Evolutionary conservation across 2,888 invertebrate genomes (phyloP).

Genomic region (Stramonita haemastoma): DNA sequence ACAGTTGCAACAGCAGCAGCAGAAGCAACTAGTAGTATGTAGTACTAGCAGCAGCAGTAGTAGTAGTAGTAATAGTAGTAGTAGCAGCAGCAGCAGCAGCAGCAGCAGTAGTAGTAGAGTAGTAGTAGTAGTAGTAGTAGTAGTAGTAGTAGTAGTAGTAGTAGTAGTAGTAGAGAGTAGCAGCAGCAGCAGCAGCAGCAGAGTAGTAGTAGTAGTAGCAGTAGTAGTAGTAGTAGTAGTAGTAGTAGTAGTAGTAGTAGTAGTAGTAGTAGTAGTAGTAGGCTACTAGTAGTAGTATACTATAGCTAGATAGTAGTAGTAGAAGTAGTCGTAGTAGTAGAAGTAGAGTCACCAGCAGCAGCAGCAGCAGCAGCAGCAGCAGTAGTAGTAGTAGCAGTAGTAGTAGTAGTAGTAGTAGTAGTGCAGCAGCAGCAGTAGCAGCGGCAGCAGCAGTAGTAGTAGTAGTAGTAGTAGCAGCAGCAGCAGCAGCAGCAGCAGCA

Average conservation of each 20-base stretch:
- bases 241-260: too few species aligned
- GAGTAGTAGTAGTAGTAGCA: not conserved
- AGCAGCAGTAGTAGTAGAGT: not conserved
- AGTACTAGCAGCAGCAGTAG: too few species aligned
- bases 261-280: too few species aligned
- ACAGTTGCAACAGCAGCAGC: not conserved
- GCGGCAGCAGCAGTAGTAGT: too few species aligned
- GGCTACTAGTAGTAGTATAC: not conserved
- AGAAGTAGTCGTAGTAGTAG: not conserved
- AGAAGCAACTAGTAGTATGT: not conserved
- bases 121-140: not conserved
- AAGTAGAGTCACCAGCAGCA: not conserved
- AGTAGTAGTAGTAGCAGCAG: too few species aligned
- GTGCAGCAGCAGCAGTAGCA: too few species aligned
- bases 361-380: not conserved
- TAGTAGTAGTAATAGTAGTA: not conserved
- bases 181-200: not conserved
- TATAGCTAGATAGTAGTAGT: not conserved
- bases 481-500: too few species aligned
- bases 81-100: not conserved
- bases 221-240: not conserved
- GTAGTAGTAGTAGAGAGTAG: not conserved
- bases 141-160: slow-evolving; percentile 1
- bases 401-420: not conserved
- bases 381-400: too few species aligned